Evolutionary conservation across 2,113 vertebrate species (phyloP), one percentile per base, ranked within the genome.

Genomic region (Sakesphorus luctuosus): DNA sequence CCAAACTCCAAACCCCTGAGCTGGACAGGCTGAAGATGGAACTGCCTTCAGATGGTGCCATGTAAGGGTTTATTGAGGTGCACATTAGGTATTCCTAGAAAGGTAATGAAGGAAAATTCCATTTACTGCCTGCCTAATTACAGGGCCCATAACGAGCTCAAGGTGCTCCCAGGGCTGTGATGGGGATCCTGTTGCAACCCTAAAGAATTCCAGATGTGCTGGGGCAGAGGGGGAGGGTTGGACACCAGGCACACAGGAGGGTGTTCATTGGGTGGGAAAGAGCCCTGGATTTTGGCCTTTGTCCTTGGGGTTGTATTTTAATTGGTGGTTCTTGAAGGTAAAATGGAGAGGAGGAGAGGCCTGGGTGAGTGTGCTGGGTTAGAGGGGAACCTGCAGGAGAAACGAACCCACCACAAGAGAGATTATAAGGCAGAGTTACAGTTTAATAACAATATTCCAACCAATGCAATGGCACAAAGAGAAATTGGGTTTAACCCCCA

Each of bases 181-280:
- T 11, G 36, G 50, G 81, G 87, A 94, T 78, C 61, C 77, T 5
- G 1, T 25, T 73, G 65, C 83, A 92, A 86, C 63, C 67, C 61
- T 38, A 28, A 90, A 56, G 78, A 72, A 75, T 82, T 91, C 93
- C 95, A 94, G 93, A 95, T 91, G 93, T 79, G 78, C 81, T 40
- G 69, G 38, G 62, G 8, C 43, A 59, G 21, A 76, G 75, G 46
- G 53, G 49, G 15, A 58, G 29, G 16, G 4, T 14, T 82, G 18
- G 65, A n/a, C 40, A 72, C 24, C 77, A 77, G 66, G 81, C 53
- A 38, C 29, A 18, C 44, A n/a, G 43, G 36, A 85, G 36, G 20
- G n/a, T 69, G n/a, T 19, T 58, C 43, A 10, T 18, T 28, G 71
- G 63, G 61, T 23, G 44, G 35, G 47, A 69, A 56, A 52, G 31